Conservation (phyloP, 1,140 invertebrate species). For the Philotrypesis tridentata region DNA sequence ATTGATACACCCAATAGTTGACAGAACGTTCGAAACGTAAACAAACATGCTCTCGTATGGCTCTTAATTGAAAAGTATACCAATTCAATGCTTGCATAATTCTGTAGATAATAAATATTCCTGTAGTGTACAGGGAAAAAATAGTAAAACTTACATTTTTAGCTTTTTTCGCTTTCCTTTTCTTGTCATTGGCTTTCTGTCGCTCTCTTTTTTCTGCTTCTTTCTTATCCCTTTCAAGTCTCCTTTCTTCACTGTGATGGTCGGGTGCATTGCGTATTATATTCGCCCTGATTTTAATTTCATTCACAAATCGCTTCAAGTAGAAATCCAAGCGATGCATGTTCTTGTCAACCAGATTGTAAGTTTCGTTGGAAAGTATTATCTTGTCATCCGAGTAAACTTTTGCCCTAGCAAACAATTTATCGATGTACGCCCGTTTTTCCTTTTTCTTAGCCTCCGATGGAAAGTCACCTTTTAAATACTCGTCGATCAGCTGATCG, state of each 20-base stretch:
- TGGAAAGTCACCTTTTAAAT: not conserved
- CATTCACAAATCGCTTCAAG: not conserved
- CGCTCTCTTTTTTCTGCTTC: not conserved
- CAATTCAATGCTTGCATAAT: too few species aligned
- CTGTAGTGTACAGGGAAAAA: too few species aligned
- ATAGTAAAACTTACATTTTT: not conserved
- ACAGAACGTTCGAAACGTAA: too few species aligned
- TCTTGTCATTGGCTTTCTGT: not conserved
- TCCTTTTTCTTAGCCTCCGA: constrained; percentile 6
- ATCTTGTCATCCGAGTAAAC: not conserved
- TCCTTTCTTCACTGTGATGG: constrained; percentile 7
- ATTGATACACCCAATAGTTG: too few species aligned
- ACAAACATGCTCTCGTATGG: too few species aligned
- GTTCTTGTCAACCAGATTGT: not conserved
- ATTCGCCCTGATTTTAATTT: not conserved
- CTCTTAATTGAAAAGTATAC: too few species aligned
- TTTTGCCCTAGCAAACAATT: not conserved
- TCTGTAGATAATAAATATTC: too few species aligned
- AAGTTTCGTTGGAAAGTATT: not conserved
- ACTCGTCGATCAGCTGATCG: not conserved
- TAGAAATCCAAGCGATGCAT: not conserved
- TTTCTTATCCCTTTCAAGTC: not conserved
- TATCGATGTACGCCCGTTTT: not conserved
- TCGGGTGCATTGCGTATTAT: not conserved
- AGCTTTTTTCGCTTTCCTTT: not conserved